Conservation (phyloP, 2,888 invertebrate genomes). For the Monoplex corrugatus region DNA sequence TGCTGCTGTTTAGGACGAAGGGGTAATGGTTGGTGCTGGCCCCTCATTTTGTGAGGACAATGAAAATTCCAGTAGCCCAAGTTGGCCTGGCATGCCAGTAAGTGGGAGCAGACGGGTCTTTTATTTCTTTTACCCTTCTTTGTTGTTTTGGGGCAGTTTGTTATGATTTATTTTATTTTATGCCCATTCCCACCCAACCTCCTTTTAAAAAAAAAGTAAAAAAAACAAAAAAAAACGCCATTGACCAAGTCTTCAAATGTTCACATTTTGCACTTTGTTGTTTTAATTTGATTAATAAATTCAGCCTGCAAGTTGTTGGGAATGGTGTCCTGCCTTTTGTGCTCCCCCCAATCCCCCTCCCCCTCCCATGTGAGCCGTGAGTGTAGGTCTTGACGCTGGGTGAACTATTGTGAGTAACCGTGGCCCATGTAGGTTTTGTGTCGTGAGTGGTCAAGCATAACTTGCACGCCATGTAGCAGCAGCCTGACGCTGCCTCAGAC, state of each 20-base stretch:
- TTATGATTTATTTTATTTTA: constrained; percentile 42
- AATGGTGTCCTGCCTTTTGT: constrained; percentile 48
- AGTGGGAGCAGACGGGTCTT: constrained; percentile 48
- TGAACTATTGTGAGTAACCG: constrained; percentile 30
- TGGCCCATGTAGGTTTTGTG: constrained; percentile 42
- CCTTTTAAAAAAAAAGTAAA: background rate
- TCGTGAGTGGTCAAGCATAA: constrained; percentile 11
- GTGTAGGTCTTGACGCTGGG: constrained; percentile 17
- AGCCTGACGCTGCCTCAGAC: constrained; percentile 5
- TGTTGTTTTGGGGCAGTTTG: constrained; percentile 50
- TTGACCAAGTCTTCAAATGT: constrained; percentile 34
- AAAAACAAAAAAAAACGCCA: constrained; percentile 1
- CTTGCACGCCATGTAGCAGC: constrained; percentile 22
- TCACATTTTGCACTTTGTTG: constrained; percentile 45
- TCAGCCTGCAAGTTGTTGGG: constrained; percentile 37
- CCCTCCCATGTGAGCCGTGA: constrained; percentile 20
- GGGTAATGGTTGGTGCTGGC: constrained; percentile 87
- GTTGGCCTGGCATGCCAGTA: constrained; percentile 95
- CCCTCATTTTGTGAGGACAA: constrained; percentile 83
- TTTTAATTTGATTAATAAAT: background rate
- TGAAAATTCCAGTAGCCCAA: constrained; percentile 82
- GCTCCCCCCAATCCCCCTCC: constrained; percentile 13
- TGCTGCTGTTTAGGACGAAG: constrained; percentile 84
- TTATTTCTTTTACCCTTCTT: constrained; percentile 39
- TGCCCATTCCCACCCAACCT: constrained; percentile 12